Evolutionary conservation across 23 tunicate species (phyloP), one percentile per base, ranked within the genome.

Genomic region (Halocynthia roretzi): DNA sequence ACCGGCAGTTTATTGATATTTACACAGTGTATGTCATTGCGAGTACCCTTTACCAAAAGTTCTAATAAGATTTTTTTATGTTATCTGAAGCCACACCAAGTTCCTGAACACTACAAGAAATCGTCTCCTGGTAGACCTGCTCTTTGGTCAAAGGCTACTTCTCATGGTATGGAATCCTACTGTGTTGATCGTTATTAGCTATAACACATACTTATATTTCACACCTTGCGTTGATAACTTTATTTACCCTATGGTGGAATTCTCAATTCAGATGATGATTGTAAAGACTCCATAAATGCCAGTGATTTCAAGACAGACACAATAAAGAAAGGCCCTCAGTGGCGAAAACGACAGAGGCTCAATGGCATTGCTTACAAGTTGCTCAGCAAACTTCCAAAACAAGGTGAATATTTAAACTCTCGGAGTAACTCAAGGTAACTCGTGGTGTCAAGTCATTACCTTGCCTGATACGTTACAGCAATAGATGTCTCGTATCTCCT

Each of bases 71-170:
- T 18, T 15, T 15, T 60, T 60, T 60, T 15, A 15, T 60, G 22
- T 11, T 67, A 11, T 67, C 40, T 11, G 21, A 11, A 74, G 78
- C 78, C 78, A 50, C 78, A 74, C 56, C 71, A 89, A 87, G 96
- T 89, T 11, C 88, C 96, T 7, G 96, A 89, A 68, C 96, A 89
- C 19, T 80, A 80, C 55, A 83, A 78, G 54, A 83, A 80, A 75
- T 85, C 83, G 6, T 77, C 71, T 31, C 44, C 44, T 50, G 71
- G 84, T 6, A 65, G 88, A 10, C 85, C 89, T 8, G 75, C 88
- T 8, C 80, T 63, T 67, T 79, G 80, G 82, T 11, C 76, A 19
- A 72, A 78, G 31, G 17, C 88, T 31, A 62, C 69, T 7, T 63
- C 76, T 9, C 73, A 70, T 8, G 87, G 87, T 74, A 74, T 74